Base-by-base conservation (phyloP, 2,888 invertebrate genomes). In the Habrosyne pyritoides region DNA sequence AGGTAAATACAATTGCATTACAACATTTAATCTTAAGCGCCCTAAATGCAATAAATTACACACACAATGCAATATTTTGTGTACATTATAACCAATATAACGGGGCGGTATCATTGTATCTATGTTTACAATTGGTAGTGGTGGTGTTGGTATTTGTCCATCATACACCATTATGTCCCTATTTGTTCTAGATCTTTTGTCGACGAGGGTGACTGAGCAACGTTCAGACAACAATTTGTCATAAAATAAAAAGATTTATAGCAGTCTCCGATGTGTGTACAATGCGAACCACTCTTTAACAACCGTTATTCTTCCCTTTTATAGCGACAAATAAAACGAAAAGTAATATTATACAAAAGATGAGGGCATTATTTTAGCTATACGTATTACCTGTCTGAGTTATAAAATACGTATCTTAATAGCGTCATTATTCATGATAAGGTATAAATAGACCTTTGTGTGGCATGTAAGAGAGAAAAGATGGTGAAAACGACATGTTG, bases 181-280 rank as follows among this genome's bases (percentile, higher is more conserved):
- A 82, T 91, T 91, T 91, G 91, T 91, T 87, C 90, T 90, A 86
- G 79, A 82, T 81, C 86, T 82, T 82, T 89, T 89, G 89, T 86
- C 75, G 71, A 73, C 67, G 80, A 81, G 88, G 87, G 87, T 81
- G 81, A 80, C 79, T 66, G 75, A 73, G 71, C 71, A 73, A 57
- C 64, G 73, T 73, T 77, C 84, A 83, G 84, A 86, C 89, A 87
- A 86, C 90, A 87, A 92, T 92, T 91, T 92, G 91, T 92, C 91
- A 92, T 91, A 91, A 91, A 92, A 91, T 89, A 89, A 86, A 91
- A 86, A 91, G 91, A 92, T 92, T 91, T 91, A 91, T 91, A 77
- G 83, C 79, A 73, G 61, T 73, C 75, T 72, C 77, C 76, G 69
- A 79, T 77, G 83, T 81, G 83, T 79, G 36, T 36, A 83, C 84